Conservation (phyloP, 2,113 vertebrate genomes). For the Phyllopteryx taeniolatus region DNA sequence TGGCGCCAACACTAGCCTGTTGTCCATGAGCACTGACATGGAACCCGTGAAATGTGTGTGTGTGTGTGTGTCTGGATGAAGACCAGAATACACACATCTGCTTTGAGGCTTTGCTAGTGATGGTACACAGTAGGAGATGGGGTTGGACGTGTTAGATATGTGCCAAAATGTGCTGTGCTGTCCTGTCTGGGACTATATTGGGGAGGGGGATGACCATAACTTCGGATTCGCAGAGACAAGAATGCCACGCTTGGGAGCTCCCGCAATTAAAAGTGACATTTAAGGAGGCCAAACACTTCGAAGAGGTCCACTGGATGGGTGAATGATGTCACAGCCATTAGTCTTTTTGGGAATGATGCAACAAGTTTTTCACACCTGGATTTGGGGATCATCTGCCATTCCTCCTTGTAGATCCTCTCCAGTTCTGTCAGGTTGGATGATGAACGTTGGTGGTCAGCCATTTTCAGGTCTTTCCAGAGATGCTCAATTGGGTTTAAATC, state of each 20-base stretch:
- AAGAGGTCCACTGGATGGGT: neutral
- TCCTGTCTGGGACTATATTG: slow-evolving; percentile 29
- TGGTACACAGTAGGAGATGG: slow-evolving; percentile 5
- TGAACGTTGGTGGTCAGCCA: no score
- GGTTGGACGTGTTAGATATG: neutral
- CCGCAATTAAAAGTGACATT: slow-evolving; percentile 39
- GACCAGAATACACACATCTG: slow-evolving; percentile 37
- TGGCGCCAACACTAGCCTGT: slow-evolving; percentile 37
- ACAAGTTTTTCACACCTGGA: no score
- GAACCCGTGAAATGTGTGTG: slow-evolving; percentile 31
- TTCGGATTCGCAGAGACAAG: slow-evolving; percentile 27
- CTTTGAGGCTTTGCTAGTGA: slow-evolving; percentile 14
- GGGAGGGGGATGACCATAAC: neutral
- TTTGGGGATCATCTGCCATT: no score
- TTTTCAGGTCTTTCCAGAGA: no score
- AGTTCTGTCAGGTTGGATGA: no score
- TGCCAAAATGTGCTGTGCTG: neutral
- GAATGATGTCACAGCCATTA: neutral
- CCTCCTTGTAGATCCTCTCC: no score
- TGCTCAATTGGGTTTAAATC: no score
- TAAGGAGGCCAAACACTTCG: neutral
- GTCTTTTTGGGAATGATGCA: no score
- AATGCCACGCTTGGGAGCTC: slow-evolving; percentile 31
- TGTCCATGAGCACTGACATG: slow-evolving; percentile 45
- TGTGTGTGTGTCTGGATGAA: slow-evolving; percentile 7